phyloP scores from a whole-genome alignment of 2,888 invertebrate species.

The Apodemia mormo region DNA sequence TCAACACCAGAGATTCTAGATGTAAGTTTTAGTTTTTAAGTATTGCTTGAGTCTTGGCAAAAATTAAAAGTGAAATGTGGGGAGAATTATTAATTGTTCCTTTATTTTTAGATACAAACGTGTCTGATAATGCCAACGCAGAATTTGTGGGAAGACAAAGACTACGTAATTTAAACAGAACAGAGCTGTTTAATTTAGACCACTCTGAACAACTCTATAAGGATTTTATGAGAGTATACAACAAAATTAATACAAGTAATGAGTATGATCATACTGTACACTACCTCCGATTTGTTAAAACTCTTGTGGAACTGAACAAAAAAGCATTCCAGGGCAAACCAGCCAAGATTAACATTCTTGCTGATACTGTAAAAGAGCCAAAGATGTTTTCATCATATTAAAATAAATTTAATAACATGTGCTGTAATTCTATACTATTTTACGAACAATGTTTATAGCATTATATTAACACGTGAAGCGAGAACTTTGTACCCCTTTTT shows the following conservation, averaged over 20 bases:
- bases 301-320: slow-evolving; percentile 51
- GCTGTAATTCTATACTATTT: too few species aligned
- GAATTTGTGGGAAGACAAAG: slow-evolving; percentile 30
- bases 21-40: too few species aligned
- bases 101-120: slow-evolving; percentile 43
- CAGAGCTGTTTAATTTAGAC: slow-evolving; percentile 50
- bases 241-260: slow-evolving; percentile 42
- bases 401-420: background rate
- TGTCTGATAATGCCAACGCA: slow-evolving; percentile 36
- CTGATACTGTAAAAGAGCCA: slow-evolving; percentile 50
- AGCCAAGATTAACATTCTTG: slow-evolving; percentile 41
- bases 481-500: too few species aligned
- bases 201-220: slow-evolving; percentile 48
- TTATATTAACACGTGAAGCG: too few species aligned
- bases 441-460: too few species aligned
- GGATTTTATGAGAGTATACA: slow-evolving; percentile 41
- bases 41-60: too few species aligned
- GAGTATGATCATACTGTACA: slow-evolving; percentile 38
- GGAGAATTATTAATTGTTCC: background rate
- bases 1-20: too few species aligned
- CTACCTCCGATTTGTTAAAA: slow-evolving; percentile 58
- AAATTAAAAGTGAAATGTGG: background rate
- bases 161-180: slow-evolving; percentile 34
- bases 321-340: slow-evolving; percentile 43
- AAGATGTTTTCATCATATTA: slow-evolving; percentile 25